Base-by-base conservation (phyloP, 1,140 invertebrate genomes). In the Rhagoletis pomonella region DNA sequence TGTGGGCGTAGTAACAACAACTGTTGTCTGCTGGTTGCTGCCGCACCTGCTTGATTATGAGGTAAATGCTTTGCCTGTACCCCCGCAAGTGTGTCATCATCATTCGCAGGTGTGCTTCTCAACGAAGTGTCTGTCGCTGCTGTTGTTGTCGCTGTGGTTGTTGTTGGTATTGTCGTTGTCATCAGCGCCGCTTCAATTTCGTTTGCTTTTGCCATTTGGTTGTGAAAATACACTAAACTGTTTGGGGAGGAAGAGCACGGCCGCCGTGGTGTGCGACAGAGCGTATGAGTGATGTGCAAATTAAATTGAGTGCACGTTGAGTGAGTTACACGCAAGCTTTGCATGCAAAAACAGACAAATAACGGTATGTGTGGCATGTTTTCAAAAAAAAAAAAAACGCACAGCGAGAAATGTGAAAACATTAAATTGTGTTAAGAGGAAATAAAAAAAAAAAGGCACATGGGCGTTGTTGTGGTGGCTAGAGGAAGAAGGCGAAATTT, bases 181-280 rank as follows among this genome's bases (percentile, higher is more conserved):
- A 60, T 55, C 62, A 47, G 9, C 55, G 85, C 62, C 10, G 58
- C 47, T 60, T 59, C 19, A 39, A 50, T 58, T 87, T 85, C 59
- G 44, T 4, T 81, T 39, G 59, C 59, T 81, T 88, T 89, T 90
- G 90, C 91, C 91, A 92, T 92, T 92, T 92, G 91, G 90, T 92
- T 92, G 90, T 92, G 90, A 90, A 92, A 92, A 92, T 92, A 92
- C 90, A 90, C 90, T 90, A 92, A 91, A 91, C 91, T 92, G 90
- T 55, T 44, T 29, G 86, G 19, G 14, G 39, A 44, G 44, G 5
- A 67, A 64, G 47, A 29, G 29, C 29, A 4, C 10, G 73, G 90
- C 91, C 47, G 47, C 62, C 85, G 58, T 14, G 84, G 65, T 44
- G 65, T 86, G 87, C 91, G 90, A 92, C 91, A 90, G 89, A 90